Evolutionary conservation across 1,140 invertebrate genomes (phyloP), one percentile per base, ranked within the genome.

Genomic region (Nasonia longicornis): DNA sequence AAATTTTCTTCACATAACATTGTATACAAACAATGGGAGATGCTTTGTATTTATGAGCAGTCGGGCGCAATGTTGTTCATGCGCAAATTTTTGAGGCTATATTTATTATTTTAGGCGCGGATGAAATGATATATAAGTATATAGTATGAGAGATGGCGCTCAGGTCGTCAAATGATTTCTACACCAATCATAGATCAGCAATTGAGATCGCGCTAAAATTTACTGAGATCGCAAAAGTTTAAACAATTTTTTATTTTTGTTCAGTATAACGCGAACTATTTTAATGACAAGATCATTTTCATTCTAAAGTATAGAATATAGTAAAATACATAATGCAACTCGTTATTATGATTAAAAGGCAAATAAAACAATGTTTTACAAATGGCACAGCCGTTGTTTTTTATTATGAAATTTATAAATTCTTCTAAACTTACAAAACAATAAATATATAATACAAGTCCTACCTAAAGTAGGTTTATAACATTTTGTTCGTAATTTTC

Each of bases 311-410:
- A 26, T 26, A 26, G 26, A 26, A 26, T 26, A 26, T 26, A 35
- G 3, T 4, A 35, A 35, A 35, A 35, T 35, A 35, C 0, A 35
- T 35, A 26, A 26, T 35, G 2, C 0, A 35, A 35, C 4, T 35
- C 31, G 4, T 35, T n/a, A 67, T 29, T 4, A 14, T 16, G 22
- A 71, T 1, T 45, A 71, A 79, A 42, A 38, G 3, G 22, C 8
- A 75, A 58, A 66, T 80, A 75, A 58, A 26, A 81, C 20, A 67
- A 63, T 63, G 11, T 70, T 70, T 29, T 31, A 29, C 14, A 26
- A 45, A 73, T 77, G 80, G 80, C 80, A 81, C 80, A 81, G 80
- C 80, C 80, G 52, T 58, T 64, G 16, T 64, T 26, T 35, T 81
- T 81, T 77, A 77, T 77, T 81, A 81, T 4, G 1, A 81, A 76